Evolutionary conservation across 1,140 invertebrate species (phyloP), one percentile per base, ranked within the genome.

Genomic region (Musca domestica): DNA sequence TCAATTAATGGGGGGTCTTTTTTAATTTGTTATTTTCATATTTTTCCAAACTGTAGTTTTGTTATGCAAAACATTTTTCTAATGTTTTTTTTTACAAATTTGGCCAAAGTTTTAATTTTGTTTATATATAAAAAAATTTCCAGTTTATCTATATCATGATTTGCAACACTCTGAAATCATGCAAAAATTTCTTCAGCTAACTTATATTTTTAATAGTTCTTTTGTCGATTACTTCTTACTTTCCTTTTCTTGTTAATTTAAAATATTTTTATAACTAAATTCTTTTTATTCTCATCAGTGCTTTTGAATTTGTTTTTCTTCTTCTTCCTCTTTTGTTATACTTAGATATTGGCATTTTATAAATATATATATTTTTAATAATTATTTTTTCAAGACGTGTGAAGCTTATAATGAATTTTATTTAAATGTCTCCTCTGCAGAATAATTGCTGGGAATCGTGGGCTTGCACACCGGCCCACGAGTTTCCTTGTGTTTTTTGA

Each of bases 361-460:
- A 58, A 17, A 58, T 30, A 15, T 66, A 66, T 66, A 69, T 69
- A 66, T 74, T 65, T 47, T 47, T 64, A 9, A 30, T 41, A 14
- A 64, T 64, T 65, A 1, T 20, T 10, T 65, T 23, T 49, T 47
- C 23, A 49, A 10, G 20, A 65, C 10, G n/a, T n/a, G 2, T 25
- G 47, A 20, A 20, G n/a, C 47, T 66, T 66, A 52, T 25, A 3
- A 25, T 56, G 10, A 56, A 25, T 25, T 61, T 34, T 22, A 4
- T 34, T 34, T 61, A 19, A 19, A 6, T 34, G 15, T 27, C 15
- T 56, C 17, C 19, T 20, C 19, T 2, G 34, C 20, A 20, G 1
- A 46, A 12, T 46, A 46, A 12, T 46, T 46, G 1, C 17, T 51
- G 17, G 17, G 17, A n/a, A 9, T 41, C 10, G n/a, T 41, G 27